Base-by-base conservation (phyloP, 2,113 vertebrate genomes). In the Antennarius striatus region DNA sequence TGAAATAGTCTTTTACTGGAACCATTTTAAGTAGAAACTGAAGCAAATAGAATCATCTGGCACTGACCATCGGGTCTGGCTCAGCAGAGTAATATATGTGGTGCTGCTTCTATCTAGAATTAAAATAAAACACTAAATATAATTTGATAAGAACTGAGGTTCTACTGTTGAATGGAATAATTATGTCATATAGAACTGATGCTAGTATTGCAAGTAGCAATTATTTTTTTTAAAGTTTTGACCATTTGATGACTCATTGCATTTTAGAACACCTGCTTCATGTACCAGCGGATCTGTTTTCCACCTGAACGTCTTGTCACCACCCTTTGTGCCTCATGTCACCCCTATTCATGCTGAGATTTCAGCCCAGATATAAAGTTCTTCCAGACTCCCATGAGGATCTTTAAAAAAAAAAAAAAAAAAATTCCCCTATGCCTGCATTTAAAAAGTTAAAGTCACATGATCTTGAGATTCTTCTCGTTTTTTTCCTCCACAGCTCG, bases 401-500 rank as follows among this genome's bases (percentile, higher is more conserved):
- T 5, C 15, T 52, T 71, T 68, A n/a, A n/a, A n/a, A n/a, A n/a
- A n/a, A n/a, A n/a, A n/a, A n/a, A 45, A n/a, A 3, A 22, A 3
- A 56, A 52, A 56, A 60, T 56, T 66, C 47, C 57, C 32, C n/a
- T 14, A 0, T 16, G 42, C 32, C 30, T 57, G 50, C 36, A 40
- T 74, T 80, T 65, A 61, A 74, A 71, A 36, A 69, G 62, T 73
- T 72, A 4, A 14, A 42, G 80, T 83, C 79, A 81, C 82, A 77
- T 81, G 75, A 84, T 69, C 73, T 79, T 39, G 15, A 16, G 15
- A 56, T 50, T 73, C 45, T 56, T 63, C 64, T 72, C 13, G 16
- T 86, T 45, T 77, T 80, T 73, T 75, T 6, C 53, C 30, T 65
- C 50, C 13, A 65, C 84, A 98, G 96, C 92, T 89, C 94, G 94